Conservation (phyloP, 2,113 vertebrate genomes). For the Rhinolophus ferrumequinum region DNA sequence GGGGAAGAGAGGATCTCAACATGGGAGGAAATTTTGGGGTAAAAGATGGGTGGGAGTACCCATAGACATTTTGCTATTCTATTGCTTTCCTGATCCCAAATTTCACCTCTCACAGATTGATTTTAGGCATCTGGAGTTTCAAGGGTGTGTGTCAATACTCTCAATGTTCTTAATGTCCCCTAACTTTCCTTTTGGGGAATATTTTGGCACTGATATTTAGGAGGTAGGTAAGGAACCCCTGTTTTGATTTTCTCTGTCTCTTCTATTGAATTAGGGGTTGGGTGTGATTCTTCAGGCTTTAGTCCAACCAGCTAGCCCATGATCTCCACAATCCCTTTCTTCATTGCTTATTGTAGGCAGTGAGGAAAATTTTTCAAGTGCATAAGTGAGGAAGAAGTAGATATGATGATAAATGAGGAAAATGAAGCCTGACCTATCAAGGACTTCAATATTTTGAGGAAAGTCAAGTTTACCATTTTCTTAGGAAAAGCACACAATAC, state of each 20-base stretch:
- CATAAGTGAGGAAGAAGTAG: not conserved
- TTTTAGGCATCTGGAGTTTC: not conserved
- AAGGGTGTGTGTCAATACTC: not conserved
- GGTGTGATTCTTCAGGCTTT: not conserved
- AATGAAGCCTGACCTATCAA: slow-evolving; percentile 2
- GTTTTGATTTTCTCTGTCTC: not conserved
- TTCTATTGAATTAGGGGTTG: not conserved
- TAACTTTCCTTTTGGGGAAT: not conserved
- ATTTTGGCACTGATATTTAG: not conserved
- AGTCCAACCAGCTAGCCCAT: not conserved
- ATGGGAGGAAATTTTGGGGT: not conserved
- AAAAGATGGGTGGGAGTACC: not conserved
- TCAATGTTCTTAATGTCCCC: not conserved
- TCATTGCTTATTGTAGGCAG: not conserved
- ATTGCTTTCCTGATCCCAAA: not conserved
- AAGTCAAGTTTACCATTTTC: not conserved
- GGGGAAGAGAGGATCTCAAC: not conserved
- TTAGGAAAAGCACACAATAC: not conserved
- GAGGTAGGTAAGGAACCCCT: not conserved
- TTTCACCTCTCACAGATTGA: not conserved
- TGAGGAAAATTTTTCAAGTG: not conserved
- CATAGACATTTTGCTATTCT: not conserved
- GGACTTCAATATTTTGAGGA: not conserved
- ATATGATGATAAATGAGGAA: not conserved
- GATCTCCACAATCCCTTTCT: not conserved